Conservation (phyloP, 2,113 vertebrate genomes). For the Columba janthina region DNA sequence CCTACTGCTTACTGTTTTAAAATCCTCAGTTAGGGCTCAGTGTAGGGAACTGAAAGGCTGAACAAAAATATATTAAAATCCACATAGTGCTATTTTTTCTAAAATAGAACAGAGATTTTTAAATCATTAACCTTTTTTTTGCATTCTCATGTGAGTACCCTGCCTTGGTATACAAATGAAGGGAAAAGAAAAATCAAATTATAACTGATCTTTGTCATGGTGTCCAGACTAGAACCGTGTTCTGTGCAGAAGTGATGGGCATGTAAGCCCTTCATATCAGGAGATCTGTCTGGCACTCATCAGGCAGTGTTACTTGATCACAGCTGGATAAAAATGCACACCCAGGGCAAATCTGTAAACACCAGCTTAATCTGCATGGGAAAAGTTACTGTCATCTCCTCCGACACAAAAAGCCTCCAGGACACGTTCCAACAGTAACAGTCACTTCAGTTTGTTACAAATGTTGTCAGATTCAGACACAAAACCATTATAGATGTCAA, state of each 20-base stretch:
- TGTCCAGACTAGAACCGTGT: conserved; percentile 20
- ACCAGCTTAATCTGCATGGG: conserved; percentile 94
- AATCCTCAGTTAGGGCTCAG: neutral
- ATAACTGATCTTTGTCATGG: neutral
- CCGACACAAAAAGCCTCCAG: conserved; percentile 87
- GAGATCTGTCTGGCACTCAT: conserved; percentile 84
- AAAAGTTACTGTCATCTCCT: conserved; percentile 88
- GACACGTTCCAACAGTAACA: conserved; percentile 80
- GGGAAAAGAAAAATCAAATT: neutral
- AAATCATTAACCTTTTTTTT: neutral
- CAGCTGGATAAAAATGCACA: conserved; percentile 86
- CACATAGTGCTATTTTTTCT: neutral
- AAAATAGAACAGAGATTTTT: neutral
- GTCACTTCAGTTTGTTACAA: conserved; percentile 78
- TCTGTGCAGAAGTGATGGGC: conserved; percentile 60
- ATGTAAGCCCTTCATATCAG: conserved; percentile 69
- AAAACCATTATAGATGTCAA: conserved; percentile 86
- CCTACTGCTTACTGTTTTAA: neutral
- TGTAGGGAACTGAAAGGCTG: conserved; percentile 3
- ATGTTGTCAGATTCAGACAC: conserved; percentile 83
- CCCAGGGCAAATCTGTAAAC: conserved; percentile 93
- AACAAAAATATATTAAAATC: neutral
- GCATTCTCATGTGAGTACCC: neutral
- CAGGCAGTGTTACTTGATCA: conserved; percentile 82
- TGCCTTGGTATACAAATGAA: neutral